Evolutionary conservation across 2,113 vertebrate genomes (phyloP), one percentile per base, ranked within the genome.

Genomic region (Psilopogon haemacephalus): DNA sequence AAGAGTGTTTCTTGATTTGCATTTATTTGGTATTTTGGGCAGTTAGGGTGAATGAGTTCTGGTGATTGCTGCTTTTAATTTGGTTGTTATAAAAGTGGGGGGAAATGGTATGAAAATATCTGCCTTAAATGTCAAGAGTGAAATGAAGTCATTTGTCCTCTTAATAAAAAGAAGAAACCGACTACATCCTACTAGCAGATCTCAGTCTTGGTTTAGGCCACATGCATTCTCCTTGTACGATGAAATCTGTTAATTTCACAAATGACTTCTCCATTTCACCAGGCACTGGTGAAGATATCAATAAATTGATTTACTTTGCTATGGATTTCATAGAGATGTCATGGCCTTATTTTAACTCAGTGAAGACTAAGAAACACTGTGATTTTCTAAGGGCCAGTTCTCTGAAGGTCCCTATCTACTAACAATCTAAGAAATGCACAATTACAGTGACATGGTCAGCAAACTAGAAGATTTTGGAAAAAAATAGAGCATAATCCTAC

Each of bases 41-140:
- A 90, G 21, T 46, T 68, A 56, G 55, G 38, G 92, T 20, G 24
- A 96, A 93, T 23, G 21, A 32, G 24, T 63, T 78, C 38, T 65
- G 65, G 40, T 63, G 33, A 89, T 48, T 60, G 65, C 46, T 84
- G 84, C 74, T 93, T 95, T 92, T 91, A 59, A 67, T 92, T 81
- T 95, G 32, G n/a, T 59, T 82, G 37, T 75, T 87, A 72, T 15
- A 50, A 80, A 93, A 44, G 42, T 88, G 54, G 72, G 55, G 77
- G 85, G 73, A 40, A 84, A 38, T 38, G 40, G 33, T 56, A 89
- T 40, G 79, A 83, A 83, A 90, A 60, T 48, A 95, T 21, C 84
- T 84, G 63, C 38, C 69, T 94, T 84, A 67, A 94, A 91, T 59
- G 83, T 40, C 60, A 79, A 73, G 50, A 83, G 35, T 38, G 33